phyloP scores from a whole-genome alignment of 2,888 invertebrate species.

The Cylindroiulus punctatus region DNA sequence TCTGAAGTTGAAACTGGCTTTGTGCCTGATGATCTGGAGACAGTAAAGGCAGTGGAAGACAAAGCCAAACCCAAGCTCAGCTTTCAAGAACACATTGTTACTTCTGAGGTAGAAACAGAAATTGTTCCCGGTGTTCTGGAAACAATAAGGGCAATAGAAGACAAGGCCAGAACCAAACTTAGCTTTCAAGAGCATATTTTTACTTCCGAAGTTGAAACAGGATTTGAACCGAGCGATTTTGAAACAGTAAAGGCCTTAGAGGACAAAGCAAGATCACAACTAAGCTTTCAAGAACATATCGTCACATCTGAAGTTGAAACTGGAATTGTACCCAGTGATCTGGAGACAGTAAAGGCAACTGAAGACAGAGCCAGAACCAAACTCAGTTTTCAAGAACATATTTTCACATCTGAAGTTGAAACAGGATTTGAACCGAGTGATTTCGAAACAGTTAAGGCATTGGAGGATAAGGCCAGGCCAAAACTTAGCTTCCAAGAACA shows the following conservation, averaged over 20 bases:
- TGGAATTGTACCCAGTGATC: constrained; percentile 51
- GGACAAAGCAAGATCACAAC: constrained; percentile 59
- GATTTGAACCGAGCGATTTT: constrained; percentile 50
- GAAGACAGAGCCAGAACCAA: constrained; percentile 60
- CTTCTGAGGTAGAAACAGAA: constrained; percentile 55
- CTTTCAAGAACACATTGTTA: constrained; percentile 56
- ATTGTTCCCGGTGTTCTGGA: constrained; percentile 39
- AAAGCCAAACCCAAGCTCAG: constrained; percentile 55
- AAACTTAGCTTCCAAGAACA: constrained; percentile 55
- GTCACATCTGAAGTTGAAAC: constrained; percentile 57
- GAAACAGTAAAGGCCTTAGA: constrained; percentile 57
- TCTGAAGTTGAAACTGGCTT: constrained; percentile 31
- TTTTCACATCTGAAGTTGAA: constrained; percentile 57
- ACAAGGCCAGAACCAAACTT: constrained; percentile 52
- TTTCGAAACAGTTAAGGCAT: not conserved
- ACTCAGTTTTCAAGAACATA: constrained; percentile 56
- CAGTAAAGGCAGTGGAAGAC: constrained; percentile 58
- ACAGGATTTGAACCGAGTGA: constrained; percentile 53
- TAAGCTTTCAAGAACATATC: constrained; percentile 57
- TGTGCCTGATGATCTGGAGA: constrained; percentile 15
- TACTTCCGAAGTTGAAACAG: constrained; percentile 52
- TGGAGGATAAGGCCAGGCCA: constrained; percentile 59
- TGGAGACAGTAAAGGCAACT: constrained; percentile 57
- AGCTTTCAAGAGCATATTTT: constrained; percentile 58
- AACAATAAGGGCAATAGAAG: constrained; percentile 57